Evolutionary conservation across 2,113 vertebrate species (phyloP).

Genomic region (Psettodes erumei): DNA sequence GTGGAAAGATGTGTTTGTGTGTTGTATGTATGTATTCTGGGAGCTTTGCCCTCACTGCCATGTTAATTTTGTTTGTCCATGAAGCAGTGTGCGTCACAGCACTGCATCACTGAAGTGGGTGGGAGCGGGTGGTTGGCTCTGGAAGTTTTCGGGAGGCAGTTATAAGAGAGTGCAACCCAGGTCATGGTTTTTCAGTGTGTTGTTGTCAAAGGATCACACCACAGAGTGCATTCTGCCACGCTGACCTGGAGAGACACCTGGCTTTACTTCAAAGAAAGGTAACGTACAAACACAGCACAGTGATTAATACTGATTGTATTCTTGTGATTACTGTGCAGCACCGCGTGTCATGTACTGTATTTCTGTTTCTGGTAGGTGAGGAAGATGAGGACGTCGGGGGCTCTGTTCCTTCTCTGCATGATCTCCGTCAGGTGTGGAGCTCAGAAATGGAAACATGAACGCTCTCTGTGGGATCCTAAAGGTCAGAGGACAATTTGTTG

Average conservation of each 20-base stretch:
- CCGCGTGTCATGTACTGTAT: neutral
- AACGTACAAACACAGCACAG: constrained; percentile 5
- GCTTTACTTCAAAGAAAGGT: constrained; percentile 47
- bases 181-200: constrained; percentile 58
- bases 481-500: constrained; percentile 35
- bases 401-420: constrained; percentile 75
- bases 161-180: constrained; percentile 68
- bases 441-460: constrained; percentile 69
- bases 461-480: constrained; percentile 56
- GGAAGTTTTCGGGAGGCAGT: constrained; percentile 24
- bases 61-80: constrained; percentile 16
- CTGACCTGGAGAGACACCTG: constrained; percentile 3
- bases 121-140: constrained; percentile 63
- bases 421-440: constrained; percentile 61
- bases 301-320: neutral
- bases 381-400: constrained; percentile 56
- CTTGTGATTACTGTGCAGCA: neutral
- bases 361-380: constrained; percentile 35
- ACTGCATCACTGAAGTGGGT: constrained; percentile 62
- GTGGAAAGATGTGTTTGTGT: neutral
- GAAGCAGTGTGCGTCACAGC: constrained; percentile 14
- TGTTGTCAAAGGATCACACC: constrained; percentile 38
- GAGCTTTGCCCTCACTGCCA: neutral
- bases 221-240: constrained; percentile 15
- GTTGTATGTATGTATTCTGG: constrained; percentile 15